Percentiles rank a stretch among this genome's conserved stretches.
Conservation (phyloP, 2,888 invertebrate genomes). For the Deilephila porcellus region DNA sequence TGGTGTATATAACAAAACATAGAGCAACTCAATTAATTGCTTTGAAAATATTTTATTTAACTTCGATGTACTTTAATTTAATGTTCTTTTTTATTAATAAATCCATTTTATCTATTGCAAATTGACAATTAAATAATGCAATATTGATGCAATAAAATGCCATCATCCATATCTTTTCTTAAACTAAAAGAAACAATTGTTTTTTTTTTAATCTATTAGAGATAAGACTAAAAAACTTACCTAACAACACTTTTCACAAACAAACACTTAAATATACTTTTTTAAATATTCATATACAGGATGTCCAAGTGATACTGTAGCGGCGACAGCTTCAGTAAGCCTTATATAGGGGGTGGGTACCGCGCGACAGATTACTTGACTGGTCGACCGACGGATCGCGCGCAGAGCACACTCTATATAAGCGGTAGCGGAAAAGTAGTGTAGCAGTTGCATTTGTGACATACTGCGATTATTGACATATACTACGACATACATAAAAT, state of each 20-base stretch:
- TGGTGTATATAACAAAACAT: background rate
- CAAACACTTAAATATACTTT: conserved; percentile 35
- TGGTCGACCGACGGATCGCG: conserved; percentile 44
- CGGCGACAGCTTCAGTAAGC: conserved; percentile 49
- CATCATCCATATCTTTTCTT: background rate
- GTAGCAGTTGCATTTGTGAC: background rate
- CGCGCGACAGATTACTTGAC: conserved; percentile 47
- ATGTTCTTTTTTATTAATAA: no score
- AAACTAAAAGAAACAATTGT: background rate
- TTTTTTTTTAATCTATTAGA: background rate
- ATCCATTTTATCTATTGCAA: background rate
- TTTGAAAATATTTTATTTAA: background rate
- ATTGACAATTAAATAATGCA: no score
- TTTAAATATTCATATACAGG: conserved; percentile 44
- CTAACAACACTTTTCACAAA: conserved; percentile 31
- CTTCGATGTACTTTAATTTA: no score
- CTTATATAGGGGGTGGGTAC: conserved; percentile 69
- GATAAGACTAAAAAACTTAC: conserved; percentile 8
- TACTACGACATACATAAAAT: no score
- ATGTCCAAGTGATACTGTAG: conserved; percentile 60
- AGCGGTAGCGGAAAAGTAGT: conserved; percentile 22
- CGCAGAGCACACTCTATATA: conserved; percentile 2
- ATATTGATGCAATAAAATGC: no score
- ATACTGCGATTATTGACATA: no score
- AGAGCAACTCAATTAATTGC: no score